Evolutionary conservation across 2,113 vertebrate genomes (phyloP).

Genomic region (Aspidoscelis tigris): DNA sequence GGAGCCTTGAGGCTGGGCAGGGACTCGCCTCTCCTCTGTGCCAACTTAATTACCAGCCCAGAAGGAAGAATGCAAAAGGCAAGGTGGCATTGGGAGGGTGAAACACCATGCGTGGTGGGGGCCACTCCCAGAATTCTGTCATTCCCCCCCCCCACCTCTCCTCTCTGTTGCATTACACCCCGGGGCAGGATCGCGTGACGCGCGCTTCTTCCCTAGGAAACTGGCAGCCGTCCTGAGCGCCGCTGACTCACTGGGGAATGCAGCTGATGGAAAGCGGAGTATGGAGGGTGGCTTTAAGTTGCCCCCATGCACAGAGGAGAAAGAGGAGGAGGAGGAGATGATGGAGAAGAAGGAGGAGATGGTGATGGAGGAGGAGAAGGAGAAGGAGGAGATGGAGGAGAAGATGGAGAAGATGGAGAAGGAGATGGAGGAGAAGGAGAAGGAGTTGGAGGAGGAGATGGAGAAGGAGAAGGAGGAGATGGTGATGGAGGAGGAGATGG

Average conservation of each 20-base stretch:
- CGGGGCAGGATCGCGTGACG: background rate
- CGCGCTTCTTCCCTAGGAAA: background rate
- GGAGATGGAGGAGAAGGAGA: too few relatives aligned
- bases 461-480: too few relatives aligned
- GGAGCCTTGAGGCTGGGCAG: background rate
- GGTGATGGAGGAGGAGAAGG: too few relatives aligned
- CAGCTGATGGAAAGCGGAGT: too few relatives aligned
- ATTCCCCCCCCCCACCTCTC: too few relatives aligned
- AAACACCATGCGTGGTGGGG: background rate
- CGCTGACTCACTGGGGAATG: background rate
- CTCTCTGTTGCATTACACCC: too few relatives aligned
- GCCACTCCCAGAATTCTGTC: background rate
- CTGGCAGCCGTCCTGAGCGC: background rate
- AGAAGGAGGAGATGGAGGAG: too few relatives aligned
- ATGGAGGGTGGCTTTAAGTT: background rate
- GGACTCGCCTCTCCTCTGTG: background rate
- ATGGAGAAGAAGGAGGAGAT: too few relatives aligned
- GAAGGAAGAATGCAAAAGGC: background rate
- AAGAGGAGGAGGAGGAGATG: too few relatives aligned
- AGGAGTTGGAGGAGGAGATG: too few relatives aligned
- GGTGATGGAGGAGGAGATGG: too few relatives aligned
- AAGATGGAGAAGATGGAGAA: too few relatives aligned
- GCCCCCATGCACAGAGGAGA: background rate
- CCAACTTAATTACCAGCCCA: background rate
- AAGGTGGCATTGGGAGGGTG: background rate